phyloP scores from a whole-genome alignment of 2,113 vertebrate species.

The Indri indri region DNA sequence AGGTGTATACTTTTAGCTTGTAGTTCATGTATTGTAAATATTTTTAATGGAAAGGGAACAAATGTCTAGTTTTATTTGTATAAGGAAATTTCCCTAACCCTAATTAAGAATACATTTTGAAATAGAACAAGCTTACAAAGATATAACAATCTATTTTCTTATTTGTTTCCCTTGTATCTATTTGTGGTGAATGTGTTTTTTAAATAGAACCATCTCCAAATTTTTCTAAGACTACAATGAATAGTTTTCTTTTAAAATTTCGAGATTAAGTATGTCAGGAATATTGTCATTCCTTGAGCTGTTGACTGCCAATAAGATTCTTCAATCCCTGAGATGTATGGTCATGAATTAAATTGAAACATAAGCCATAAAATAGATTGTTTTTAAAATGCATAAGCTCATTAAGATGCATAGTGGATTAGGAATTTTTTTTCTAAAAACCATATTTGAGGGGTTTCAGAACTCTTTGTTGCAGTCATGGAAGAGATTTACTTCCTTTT shows the following conservation, averaged over 20 bases:
- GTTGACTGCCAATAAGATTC: constrained; percentile 57
- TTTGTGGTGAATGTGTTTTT: constrained; percentile 60
- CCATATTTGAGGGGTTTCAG: constrained; percentile 68
- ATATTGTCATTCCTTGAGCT: constrained; percentile 53
- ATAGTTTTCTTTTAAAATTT: constrained; percentile 72
- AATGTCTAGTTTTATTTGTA: constrained; percentile 73
- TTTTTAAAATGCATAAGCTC: constrained; percentile 56
- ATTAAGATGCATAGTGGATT: neutral
- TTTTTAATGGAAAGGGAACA: constrained; percentile 79
- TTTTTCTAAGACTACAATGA: constrained; percentile 57
- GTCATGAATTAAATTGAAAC: constrained; percentile 47
- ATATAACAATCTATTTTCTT: constrained; percentile 78
- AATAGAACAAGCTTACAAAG: constrained; percentile 69
- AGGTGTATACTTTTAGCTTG: constrained; percentile 52
- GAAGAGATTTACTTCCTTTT: constrained; percentile 39
- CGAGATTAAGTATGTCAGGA: constrained; percentile 58
- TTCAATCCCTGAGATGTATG: constrained; percentile 37
- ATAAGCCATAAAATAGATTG: constrained; percentile 58
- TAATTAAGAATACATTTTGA: constrained; percentile 71
- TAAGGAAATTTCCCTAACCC: constrained; percentile 40
- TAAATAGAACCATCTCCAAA: constrained; percentile 25
- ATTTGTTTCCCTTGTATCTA: constrained; percentile 59
- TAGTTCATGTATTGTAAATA: constrained; percentile 74
- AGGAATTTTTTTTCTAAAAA: constrained; percentile 60
- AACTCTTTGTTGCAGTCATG: constrained; percentile 50